Evolutionary conservation across 2,113 vertebrate genomes (phyloP).

Genomic region (Callionymus lyra): DNA sequence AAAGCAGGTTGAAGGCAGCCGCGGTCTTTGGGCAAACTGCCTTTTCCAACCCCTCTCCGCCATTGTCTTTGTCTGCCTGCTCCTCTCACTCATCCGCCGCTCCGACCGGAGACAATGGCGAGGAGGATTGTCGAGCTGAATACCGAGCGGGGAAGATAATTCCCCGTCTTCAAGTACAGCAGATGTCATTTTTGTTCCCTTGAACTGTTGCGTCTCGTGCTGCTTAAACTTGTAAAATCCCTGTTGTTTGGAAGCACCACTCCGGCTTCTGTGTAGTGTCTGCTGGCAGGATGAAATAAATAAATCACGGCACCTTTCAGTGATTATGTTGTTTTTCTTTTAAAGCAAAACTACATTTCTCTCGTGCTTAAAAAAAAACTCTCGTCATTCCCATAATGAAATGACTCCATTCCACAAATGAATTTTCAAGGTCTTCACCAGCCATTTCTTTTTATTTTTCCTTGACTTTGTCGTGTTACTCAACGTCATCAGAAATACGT

Average conservation of each 20-base stretch:
- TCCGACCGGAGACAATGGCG: conserved; percentile 40
- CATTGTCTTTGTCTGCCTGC: conserved; percentile 31
- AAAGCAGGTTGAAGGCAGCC: conserved; percentile 42
- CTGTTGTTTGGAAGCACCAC: conserved; percentile 32
- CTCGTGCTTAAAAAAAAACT: conserved; percentile 13
- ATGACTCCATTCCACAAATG: conserved; percentile 24
- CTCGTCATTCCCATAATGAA: conserved; percentile 15
- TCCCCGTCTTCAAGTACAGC: conserved; percentile 44
- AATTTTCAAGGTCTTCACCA: conserved; percentile 30
- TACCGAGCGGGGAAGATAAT: conserved; percentile 41
- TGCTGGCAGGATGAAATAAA: conserved; percentile 10
- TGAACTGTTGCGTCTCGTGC: conserved; percentile 38
- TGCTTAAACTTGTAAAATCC: conserved; percentile 33
- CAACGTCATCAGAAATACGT: conserved; percentile 38
- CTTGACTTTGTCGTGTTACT: conserved; percentile 18
- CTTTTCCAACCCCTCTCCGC: conserved; percentile 13
- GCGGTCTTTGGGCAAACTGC: conserved; percentile 31
- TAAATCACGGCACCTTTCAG: too few relatives aligned
- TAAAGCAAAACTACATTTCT: too few relatives aligned
- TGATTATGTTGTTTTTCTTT: conserved; percentile 7
- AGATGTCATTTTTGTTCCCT: conserved; percentile 58
- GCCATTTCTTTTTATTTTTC: conserved; percentile 18
- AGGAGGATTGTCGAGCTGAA: conserved; percentile 19
- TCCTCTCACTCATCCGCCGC: conserved; percentile 16
- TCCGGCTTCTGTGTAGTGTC: conserved; percentile 17